phyloP scores from a whole-genome alignment of 2,888 invertebrate genomes.

The Cosmorhoe ocellata region DNA sequence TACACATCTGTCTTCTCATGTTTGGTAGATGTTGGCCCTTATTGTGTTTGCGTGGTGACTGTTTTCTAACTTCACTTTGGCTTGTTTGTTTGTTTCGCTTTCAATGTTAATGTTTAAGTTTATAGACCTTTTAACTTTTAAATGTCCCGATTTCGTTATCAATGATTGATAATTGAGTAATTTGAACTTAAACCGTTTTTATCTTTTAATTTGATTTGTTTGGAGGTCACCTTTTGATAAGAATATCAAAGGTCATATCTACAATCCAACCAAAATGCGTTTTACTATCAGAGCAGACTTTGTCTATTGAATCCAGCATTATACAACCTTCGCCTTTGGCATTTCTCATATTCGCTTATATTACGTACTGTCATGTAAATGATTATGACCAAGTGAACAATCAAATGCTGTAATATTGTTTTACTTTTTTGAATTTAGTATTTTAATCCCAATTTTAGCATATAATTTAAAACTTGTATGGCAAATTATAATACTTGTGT shows the following conservation, averaged over 20 bases:
- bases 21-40: constrained; percentile 1
- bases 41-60: constrained; percentile 28
- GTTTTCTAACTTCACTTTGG: constrained; percentile 25
- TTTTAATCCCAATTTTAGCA: background rate
- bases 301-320: too few relatives aligned
- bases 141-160: background rate
- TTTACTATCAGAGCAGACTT: too few relatives aligned
- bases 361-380: too few relatives aligned
- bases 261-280: too few relatives aligned
- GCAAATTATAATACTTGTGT: constrained; percentile 30
- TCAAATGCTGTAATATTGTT: too few relatives aligned
- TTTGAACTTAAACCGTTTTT: background rate
- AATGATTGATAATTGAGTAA: background rate
- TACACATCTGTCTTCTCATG: background rate
- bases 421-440: too few relatives aligned
- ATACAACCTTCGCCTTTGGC: too few relatives aligned
- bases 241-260: background rate
- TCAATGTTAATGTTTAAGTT: constrained; percentile 29
- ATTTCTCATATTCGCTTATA: too few relatives aligned
- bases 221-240: constrained; percentile 1
- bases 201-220: background rate
- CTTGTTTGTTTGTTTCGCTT: constrained; percentile 32
- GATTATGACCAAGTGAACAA: too few relatives aligned
- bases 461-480: background rate
- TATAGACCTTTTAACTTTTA: constrained; percentile 19